A percentile compares a stretch with the other conserved stretches of the same genome.
Conservation (phyloP, 2,888 invertebrate genomes). For the Uloborus plumipes region DNA sequence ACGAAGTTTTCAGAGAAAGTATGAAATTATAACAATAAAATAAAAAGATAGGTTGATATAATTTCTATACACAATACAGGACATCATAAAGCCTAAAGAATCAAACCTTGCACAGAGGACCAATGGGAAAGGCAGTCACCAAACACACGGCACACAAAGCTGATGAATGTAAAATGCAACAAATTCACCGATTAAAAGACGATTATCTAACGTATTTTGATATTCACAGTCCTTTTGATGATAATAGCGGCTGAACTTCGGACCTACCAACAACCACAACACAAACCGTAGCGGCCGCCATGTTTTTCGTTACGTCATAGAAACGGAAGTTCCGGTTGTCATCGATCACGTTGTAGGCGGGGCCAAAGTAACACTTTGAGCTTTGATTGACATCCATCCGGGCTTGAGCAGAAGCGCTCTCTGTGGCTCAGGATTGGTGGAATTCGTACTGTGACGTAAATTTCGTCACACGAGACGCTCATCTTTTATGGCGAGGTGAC, state of each 20-base stretch:
- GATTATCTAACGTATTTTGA: neutral
- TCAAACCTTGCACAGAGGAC: no score
- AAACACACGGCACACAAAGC: no score
- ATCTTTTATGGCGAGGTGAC: constrained; percentile 68
- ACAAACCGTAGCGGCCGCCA: constrained; percentile 27
- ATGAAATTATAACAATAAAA: no score
- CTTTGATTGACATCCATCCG: constrained; percentile 66
- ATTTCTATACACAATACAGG: no score
- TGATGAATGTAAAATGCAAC: no score
- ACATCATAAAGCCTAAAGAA: no score
- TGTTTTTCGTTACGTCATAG: constrained; percentile 49
- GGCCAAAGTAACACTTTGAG: constrained; percentile 64
- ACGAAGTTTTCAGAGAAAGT: no score
- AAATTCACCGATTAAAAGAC: neutral
- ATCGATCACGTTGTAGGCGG: constrained; percentile 66
- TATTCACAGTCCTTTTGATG: neutral
- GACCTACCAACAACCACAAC: neutral
- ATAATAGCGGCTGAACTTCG: neutral
- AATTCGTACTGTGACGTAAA: constrained; percentile 60
- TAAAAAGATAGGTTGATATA: no score
- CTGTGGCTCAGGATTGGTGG: constrained; percentile 57
- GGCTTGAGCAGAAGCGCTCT: constrained; percentile 63
- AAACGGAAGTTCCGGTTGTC: constrained; percentile 66
- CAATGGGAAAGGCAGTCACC: no score
- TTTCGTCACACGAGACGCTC: constrained; percentile 67